A percentile compares a stretch with the other conserved stretches of the same genome.
These are phyloP conservation scores for Clarias platycephalus DNA, from an alignment of 2,797 vertebrate genomes.

Conservation along the genomic window DNA sequence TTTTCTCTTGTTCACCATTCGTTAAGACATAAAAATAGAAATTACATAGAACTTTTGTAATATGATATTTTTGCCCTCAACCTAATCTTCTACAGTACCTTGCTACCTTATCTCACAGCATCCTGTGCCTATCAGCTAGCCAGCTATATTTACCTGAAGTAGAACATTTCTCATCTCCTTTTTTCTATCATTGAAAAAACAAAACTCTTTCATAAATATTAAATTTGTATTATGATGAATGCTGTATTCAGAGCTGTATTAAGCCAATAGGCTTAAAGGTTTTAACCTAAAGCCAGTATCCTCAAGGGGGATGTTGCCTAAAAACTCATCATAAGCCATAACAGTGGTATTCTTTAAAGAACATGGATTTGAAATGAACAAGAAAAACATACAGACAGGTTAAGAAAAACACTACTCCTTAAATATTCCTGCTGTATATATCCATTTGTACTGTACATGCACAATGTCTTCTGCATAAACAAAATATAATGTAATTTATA, in stretches of 20 bases:
- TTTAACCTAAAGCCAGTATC: neutral
- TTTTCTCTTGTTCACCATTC: neutral
- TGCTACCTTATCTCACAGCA: constrained; percentile 1
- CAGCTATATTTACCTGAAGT: neutral
- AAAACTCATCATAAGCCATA: neutral
- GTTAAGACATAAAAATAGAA: no score
- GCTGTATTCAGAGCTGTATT: neutral
- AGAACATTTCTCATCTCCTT: neutral
- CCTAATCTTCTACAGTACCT: neutral
- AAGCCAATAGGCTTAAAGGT: neutral
- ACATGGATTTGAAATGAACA: neutral
- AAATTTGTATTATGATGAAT: constrained; percentile 1
- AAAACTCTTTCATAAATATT: neutral
- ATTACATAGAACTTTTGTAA: neutral
- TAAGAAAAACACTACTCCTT: neutral
- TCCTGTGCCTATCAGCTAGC: neutral
- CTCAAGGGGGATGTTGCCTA: no score
- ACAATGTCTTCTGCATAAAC: neutral
- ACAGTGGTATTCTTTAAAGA: neutral
- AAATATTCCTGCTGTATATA: neutral
- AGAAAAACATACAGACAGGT: neutral
- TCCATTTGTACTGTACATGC: neutral
- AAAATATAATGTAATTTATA: neutral
- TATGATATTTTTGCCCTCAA: neutral
- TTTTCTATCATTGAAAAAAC: neutral